Conservation (phyloP, 2,888 invertebrate genomes). For the Ethmia dodecea region DNA sequence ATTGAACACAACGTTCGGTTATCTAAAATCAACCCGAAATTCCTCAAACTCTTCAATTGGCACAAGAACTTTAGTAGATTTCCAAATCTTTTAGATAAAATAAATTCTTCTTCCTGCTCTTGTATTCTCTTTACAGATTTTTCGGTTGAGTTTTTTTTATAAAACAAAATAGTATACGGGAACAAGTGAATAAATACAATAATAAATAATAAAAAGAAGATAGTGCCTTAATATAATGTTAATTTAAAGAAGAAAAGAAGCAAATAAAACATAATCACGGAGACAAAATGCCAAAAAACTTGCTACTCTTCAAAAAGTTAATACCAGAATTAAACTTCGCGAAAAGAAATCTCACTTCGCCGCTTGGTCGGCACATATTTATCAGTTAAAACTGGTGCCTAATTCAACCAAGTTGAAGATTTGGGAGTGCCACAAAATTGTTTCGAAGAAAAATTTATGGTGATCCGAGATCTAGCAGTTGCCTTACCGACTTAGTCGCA, state of each 20-base stretch:
- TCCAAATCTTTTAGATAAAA: slow-evolving; percentile 28
- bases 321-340: slow-evolving; percentile 70
- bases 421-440: slow-evolving; percentile 59
- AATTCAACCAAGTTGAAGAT: slow-evolving; percentile 60
- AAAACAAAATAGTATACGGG: slow-evolving; percentile 44
- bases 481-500: slow-evolving; percentile 72
- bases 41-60: slow-evolving; percentile 25
- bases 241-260: slow-evolving; percentile 46
- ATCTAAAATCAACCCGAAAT: slow-evolving; percentile 44
- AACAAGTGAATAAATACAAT: slow-evolving; percentile 51
- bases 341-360: slow-evolving; percentile 67
- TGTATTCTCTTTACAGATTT: slow-evolving; percentile 68
- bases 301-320: slow-evolving; percentile 69
- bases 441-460: slow-evolving; percentile 55
- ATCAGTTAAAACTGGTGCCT: slow-evolving; percentile 52
- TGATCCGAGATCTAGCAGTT: slow-evolving; percentile 37
- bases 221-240: slow-evolving; percentile 69
- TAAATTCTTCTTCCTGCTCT: slow-evolving; percentile 58
- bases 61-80: slow-evolving; percentile 22
- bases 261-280: slow-evolving; percentile 52
- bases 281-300: slow-evolving; percentile 75
- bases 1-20: slow-evolving; percentile 52
- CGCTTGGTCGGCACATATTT: slow-evolving; percentile 61
- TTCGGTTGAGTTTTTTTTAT: slow-evolving; percentile 17
- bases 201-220: slow-evolving; percentile 45